These are phyloP conservation scores for Drosophila sturtevanti DNA, from an alignment of 1,140 invertebrate genomes.

Conservation along the genomic window DNA sequence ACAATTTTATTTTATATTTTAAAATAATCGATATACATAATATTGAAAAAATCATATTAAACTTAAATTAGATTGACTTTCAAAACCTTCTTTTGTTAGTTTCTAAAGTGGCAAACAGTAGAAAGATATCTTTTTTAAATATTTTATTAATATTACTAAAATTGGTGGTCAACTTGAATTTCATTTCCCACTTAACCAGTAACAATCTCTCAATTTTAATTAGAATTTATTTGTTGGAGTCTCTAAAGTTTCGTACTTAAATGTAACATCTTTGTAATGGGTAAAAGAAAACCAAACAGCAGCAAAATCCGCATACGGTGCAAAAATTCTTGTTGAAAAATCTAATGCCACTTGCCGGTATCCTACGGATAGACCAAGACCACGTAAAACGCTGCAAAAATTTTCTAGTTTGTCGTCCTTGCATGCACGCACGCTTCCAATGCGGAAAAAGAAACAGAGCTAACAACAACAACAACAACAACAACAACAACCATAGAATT, in stretches of 20 bases:
- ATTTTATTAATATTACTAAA: too few species aligned
- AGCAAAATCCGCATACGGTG: conserved; percentile 62
- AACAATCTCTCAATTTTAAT: too few species aligned
- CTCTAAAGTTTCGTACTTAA: not conserved
- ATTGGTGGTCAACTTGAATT: too few species aligned
- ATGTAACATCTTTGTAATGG: conserved; percentile 7
- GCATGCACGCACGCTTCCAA: conserved; percentile 71
- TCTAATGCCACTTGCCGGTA: conserved; percentile 65
- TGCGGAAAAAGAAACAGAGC: conserved; percentile 25
- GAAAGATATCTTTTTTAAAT: too few species aligned
- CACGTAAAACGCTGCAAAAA: conserved; percentile 63
- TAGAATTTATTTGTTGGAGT: too few species aligned
- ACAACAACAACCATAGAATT: not conserved
- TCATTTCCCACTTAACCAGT: too few species aligned
- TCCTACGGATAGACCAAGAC: conserved; percentile 6
- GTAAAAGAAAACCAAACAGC: conserved; percentile 26
- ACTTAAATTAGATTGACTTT: too few species aligned
- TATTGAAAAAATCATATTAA: too few species aligned
- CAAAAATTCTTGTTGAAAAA: conserved; percentile 77
- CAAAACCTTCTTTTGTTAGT: too few species aligned
- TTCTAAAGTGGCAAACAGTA: too few species aligned
- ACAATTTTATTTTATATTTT: too few species aligned
- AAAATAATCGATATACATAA: too few species aligned
- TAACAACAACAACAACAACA: not conserved
- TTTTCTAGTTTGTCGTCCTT: conserved; percentile 68